Evolutionary conservation across 2,888 invertebrate genomes (phyloP), one percentile per base, ranked within the genome.

Genomic region (Acheta domesticus): DNA sequence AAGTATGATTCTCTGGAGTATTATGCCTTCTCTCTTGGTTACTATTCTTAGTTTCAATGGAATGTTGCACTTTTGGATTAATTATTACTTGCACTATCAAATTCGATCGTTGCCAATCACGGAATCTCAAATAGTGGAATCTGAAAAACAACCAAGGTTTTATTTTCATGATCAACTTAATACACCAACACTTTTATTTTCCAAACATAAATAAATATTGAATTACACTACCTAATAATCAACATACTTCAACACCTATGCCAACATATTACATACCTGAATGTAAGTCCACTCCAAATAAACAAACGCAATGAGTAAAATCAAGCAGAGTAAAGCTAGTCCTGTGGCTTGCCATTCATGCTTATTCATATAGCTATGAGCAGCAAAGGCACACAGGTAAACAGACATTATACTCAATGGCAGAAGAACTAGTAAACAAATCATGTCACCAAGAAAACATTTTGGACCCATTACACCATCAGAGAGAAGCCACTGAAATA

Each of bases 301-400:
- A n/a, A 83, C 83, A 80, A 86, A 87, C 21, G 85, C 85, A 62
- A 82, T 82, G 19, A 87, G 82, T 12, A 87, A 83, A 83, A 86
- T 84, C 80, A 83, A 84, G 79, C 85, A 86, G 12, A 87, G 84
- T 12, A 85, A 79, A 3, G 85, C 85, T 19, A 87, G 83, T 23
- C 87, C 87, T 19, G 84, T 85, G 49, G 86, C 86, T 81, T 86
- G 86, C 86, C 86, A 86, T 80, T 85, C 84, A 75, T 86, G 85
- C 62, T 85, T 83, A 50, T 83, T 83, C 36, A 84, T 82, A 81
- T 87, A 87, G 20, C 86, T 84, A 21, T 84, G 83, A 48, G 88
- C 87, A 12, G 89, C 88, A 73, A 86, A 83, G 36, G 86, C 85
- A 84, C 89, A 89, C 21, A 89, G 84, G 84, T 87, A 89, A 16